These are phyloP conservation scores for Yasuhikotakia modesta DNA, from an alignment of 2,797 vertebrate species.

Conservation along the genomic window DNA sequence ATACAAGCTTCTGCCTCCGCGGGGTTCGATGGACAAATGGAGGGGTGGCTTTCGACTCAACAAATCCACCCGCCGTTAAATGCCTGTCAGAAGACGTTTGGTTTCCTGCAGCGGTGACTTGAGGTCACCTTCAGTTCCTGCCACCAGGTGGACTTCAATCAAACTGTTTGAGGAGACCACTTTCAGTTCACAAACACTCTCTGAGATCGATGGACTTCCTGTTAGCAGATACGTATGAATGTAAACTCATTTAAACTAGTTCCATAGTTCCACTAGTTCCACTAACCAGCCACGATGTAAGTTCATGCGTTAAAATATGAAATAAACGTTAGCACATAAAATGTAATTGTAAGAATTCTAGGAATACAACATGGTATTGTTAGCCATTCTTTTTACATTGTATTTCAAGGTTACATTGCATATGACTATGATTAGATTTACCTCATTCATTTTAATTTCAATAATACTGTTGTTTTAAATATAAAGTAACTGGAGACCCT, in stretches of 20 bases:
- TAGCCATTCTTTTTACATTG: too few relatives aligned
- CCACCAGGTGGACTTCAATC: conserved; percentile 26
- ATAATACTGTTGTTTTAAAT: conserved; percentile 6
- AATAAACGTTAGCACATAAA: too few relatives aligned
- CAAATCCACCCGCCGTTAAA: conserved; percentile 38
- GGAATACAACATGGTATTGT: too few relatives aligned
- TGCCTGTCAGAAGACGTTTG: conserved; percentile 46
- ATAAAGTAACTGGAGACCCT: neutral
- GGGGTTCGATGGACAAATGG: conserved; percentile 29
- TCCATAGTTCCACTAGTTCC: too few relatives aligned
- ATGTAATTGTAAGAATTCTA: too few relatives aligned
- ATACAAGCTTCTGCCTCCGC: conserved; percentile 15
- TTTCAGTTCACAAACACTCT: neutral
- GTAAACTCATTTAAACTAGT: neutral
- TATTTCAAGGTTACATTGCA: too few relatives aligned
- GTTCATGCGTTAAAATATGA: too few relatives aligned
- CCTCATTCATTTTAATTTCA: too few relatives aligned
- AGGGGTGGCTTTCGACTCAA: conserved; percentile 40
- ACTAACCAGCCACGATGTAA: too few relatives aligned
- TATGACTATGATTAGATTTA: too few relatives aligned
- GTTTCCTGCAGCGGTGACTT: conserved; percentile 10
- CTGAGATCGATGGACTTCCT: conserved; percentile 18
- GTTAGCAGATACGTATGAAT: conserved; percentile 6
- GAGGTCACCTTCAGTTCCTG: conserved; percentile 32
- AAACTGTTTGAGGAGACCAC: neutral